Base-by-base conservation (phyloP, 2,888 invertebrate genomes). In the Cantharis rufa region DNA sequence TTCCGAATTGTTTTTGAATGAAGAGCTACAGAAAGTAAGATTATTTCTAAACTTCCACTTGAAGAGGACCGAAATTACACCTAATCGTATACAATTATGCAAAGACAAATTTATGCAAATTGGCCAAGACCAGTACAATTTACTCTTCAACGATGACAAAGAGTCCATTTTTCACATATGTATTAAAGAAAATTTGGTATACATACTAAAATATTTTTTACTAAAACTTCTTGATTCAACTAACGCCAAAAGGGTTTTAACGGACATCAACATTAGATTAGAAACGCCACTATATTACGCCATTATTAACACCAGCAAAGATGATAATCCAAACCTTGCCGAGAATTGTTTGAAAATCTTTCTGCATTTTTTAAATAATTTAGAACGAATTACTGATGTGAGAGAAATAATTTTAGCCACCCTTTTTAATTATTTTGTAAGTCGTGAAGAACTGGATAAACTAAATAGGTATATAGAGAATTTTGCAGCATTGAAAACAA, bases 161-260 rank as follows among this genome's bases (percentile, higher is more conserved):
- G 75, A 78, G 21, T 66, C 75, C 7, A 15, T 70, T 18, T 62
- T 75, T 16, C 78, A 78, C 27, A 32, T 73, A 15, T 75, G 75
- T 21, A 24, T 69, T 24, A 48, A 28, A 10, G 78, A 78, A 75
- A 71, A 73, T 68, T 62, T 78, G 3, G n/a, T 24, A 15, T 68
- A 28, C 15, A 24, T 78, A 27, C 9, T 75, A 13, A 62, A 75
- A 62, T 7, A 77, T 18, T 71, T 78, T 68, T 15, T 75, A 15
- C 27, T 78, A 62, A 48, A 70, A 32, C 32, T 75, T 48, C 28
- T 70, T 0, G 32, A 28, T 15, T 18, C 21, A 10, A n/a, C 10
- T 68, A 16, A 15, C 5, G 62, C 62, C 3, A 61, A 7, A 24
- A 21, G 63, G 27, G 18, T 78, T 15, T 68, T 78, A 18, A 13